A percentile compares a stretch with the other conserved stretches of the same genome.
These are phyloP conservation scores for Muscidifurax raptorellus DNA, from an alignment of 1,140 invertebrate genomes.

Conservation along the genomic window DNA sequence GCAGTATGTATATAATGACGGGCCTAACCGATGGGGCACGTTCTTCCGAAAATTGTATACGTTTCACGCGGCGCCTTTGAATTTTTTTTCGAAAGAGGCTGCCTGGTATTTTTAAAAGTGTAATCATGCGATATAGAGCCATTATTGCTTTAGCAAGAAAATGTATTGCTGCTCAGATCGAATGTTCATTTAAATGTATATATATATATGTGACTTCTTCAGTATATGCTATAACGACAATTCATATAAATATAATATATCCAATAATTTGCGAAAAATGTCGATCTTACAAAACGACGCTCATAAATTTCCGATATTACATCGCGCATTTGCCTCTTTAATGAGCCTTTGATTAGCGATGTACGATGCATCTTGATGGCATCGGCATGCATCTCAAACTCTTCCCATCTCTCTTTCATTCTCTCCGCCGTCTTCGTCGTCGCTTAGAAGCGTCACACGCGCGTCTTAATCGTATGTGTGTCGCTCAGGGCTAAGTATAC, in stretches of 20 bases:
- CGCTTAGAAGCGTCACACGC: not conserved
- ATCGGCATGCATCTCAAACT: slow-evolving; percentile 13
- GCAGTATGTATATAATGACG: not conserved
- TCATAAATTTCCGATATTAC: not conserved
- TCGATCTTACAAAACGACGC: too few relatives aligned
- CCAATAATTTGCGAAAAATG: too few relatives aligned
- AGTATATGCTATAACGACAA: too few relatives aligned
- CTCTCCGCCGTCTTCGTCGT: not conserved
- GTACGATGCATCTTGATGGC: slow-evolving; percentile 6
- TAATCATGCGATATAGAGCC: too few relatives aligned
- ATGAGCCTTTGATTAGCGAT: slow-evolving; percentile 34
- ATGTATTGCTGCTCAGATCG: too few relatives aligned
- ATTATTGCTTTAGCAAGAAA: too few relatives aligned
- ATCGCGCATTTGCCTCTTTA: not conserved
- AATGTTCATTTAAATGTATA: too few relatives aligned
- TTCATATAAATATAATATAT: too few relatives aligned
- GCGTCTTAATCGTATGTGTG: not conserved
- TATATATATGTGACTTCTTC: too few relatives aligned
- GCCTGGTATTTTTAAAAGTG: not conserved
- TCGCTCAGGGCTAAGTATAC: not conserved
- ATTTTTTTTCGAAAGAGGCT: not conserved
- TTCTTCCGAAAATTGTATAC: not conserved
- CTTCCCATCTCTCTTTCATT: not conserved
- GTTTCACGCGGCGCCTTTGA: not conserved
- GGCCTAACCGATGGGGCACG: not conserved